phyloP scores from a whole-genome alignment of 2,113 vertebrate species.

The Lepisosteus osseus region DNA sequence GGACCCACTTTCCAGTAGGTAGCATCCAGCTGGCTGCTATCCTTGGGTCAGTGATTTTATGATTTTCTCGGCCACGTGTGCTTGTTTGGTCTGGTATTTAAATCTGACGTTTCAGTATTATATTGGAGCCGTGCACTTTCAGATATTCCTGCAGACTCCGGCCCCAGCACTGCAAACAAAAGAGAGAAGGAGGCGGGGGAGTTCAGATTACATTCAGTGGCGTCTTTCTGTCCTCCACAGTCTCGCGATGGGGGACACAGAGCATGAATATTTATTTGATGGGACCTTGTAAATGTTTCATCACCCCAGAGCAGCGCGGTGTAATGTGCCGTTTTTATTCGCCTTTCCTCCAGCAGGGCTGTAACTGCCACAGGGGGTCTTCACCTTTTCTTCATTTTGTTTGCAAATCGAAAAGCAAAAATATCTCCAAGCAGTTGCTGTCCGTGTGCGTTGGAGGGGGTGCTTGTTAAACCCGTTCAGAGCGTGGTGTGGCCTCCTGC shows the following conservation, averaged over 20 bases:
- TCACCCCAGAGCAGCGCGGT: slow-evolving; percentile 32
- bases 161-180: slow-evolving; percentile 52
- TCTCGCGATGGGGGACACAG: slow-evolving; percentile 37
- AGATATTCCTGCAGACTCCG: neutral
- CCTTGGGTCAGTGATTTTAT: slow-evolving; percentile 33
- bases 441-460: slow-evolving; percentile 40
- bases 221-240: slow-evolving; percentile 41
- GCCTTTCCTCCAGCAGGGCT: slow-evolving; percentile 21
- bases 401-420: slow-evolving; percentile 47
- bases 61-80: slow-evolving; percentile 26
- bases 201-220: slow-evolving; percentile 54
- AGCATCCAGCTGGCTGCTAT: slow-evolving; percentile 25
- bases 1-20: slow-evolving; percentile 31
- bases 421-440: slow-evolving; percentile 24
- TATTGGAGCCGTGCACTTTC: slow-evolving; percentile 17
- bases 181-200: slow-evolving; percentile 28
- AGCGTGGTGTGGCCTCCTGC: slow-evolving; percentile 41
- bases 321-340: slow-evolving; percentile 29
- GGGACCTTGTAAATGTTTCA: slow-evolving; percentile 53
- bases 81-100: slow-evolving; percentile 35
- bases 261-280: slow-evolving; percentile 59
- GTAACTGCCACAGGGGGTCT: slow-evolving; percentile 40
- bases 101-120: slow-evolving; percentile 27
- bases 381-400: slow-evolving; percentile 34
- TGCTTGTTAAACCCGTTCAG: slow-evolving; percentile 51